phyloP scores from a whole-genome alignment of 2,888 invertebrate species.

The Hofmannophila pseudospretella region DNA sequence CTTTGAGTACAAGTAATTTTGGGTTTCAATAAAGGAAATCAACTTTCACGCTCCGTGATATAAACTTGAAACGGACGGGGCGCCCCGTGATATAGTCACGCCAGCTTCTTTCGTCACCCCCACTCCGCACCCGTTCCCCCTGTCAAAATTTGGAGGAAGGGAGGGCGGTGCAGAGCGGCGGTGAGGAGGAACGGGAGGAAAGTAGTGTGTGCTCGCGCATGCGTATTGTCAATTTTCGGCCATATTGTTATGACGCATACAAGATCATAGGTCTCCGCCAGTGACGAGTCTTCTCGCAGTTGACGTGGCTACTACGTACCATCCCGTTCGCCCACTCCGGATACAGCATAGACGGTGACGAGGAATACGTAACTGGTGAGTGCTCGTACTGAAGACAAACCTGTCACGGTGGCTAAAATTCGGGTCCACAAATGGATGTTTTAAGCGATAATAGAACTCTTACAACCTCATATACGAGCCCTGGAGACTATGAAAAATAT shows the following conservation, averaged over 20 bases:
- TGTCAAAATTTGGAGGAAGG: slow-evolving; percentile 2
- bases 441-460: slow-evolving; percentile 35
- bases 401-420: slow-evolving; percentile 70
- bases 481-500: slow-evolving; percentile 35
- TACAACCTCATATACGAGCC: slow-evolving; percentile 34
- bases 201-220: slow-evolving; percentile 46
- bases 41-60: too few species aligned
- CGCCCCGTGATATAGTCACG: too few species aligned
- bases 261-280: slow-evolving; percentile 85
- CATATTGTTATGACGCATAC: slow-evolving; percentile 88
- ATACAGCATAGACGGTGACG: slow-evolving; percentile 96
- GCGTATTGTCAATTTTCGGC: slow-evolving; percentile 76
- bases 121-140: too few species aligned
- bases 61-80: too few species aligned
- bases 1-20: too few species aligned
- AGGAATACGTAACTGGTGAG: slow-evolving; percentile 96
- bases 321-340: slow-evolving; percentile 95
- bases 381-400: slow-evolving; percentile 79
- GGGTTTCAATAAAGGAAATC: too few species aligned
- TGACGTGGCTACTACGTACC: slow-evolving; percentile 96
- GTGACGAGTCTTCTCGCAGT: slow-evolving; percentile 92
- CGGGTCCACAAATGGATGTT: slow-evolving; percentile 64
- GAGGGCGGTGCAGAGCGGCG: slow-evolving; percentile 3
- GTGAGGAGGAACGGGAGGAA: slow-evolving; percentile 15
- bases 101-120: too few species aligned